Evolutionary conservation across 2,113 vertebrate genomes (phyloP).

Genomic region (Oryzias woworae): DNA sequence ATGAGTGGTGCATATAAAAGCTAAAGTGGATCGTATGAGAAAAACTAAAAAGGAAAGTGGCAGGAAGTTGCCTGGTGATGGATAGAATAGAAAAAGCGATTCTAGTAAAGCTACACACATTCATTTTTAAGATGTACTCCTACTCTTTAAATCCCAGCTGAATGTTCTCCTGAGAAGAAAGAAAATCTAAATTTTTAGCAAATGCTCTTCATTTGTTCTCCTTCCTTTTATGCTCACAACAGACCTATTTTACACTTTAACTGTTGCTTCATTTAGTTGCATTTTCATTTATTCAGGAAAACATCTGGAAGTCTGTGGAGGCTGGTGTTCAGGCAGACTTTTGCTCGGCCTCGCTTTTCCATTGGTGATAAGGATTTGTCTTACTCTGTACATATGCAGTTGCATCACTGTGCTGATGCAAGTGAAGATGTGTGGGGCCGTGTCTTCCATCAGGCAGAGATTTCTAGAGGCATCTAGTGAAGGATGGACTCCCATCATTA

Average conservation of each 20-base stretch:
- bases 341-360: too few relatives aligned
- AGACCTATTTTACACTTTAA: not conserved
- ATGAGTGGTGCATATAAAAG: constrained; percentile 8
- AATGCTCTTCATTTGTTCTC: not conserved
- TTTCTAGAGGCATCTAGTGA: too few relatives aligned
- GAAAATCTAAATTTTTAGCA: not conserved
- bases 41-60: constrained; percentile 9
- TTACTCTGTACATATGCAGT: too few relatives aligned
- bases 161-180: not conserved
- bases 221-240: not conserved
- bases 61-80: constrained; percentile 2
- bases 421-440: too few relatives aligned
- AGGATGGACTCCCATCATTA: too few relatives aligned
- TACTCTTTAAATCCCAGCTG: not conserved
- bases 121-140: constrained; percentile 14
- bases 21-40: constrained; percentile 1
- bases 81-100: constrained; percentile 9
- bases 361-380: too few relatives aligned
- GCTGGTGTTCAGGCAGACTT: too few relatives aligned
- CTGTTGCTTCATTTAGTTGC: constrained; percentile 5
- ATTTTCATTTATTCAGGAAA: constrained; percentile 4
- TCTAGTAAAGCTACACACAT: not conserved
- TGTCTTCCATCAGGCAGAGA: too few relatives aligned
- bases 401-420: too few relatives aligned
- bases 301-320: constrained; percentile 1